Percentiles rank a stretch among this genome's conserved stretches.
phyloP scores from a whole-genome alignment of 2,113 vertebrate genomes.

The Amphilophus citrinellus region DNA sequence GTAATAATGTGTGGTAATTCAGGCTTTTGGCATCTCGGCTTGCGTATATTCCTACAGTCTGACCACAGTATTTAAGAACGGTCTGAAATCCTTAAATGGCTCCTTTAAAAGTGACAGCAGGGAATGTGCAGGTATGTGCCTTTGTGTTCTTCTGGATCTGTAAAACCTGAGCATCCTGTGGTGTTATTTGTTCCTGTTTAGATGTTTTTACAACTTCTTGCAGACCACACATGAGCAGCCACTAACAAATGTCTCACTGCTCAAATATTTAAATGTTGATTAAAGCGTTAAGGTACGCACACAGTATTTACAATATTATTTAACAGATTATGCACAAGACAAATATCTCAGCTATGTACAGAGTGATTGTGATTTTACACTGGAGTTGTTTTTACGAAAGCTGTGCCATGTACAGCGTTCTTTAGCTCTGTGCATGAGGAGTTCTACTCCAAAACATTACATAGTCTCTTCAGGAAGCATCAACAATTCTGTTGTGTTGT shows the following conservation, averaged over 20 bases:
- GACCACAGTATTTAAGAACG: background rate
- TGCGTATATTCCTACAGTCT: background rate
- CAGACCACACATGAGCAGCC: background rate
- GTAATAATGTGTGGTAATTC: background rate
- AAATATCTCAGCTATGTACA: background rate
- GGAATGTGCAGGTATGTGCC: slow-evolving; percentile 32
- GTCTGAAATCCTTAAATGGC: background rate
- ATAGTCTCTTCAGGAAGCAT: background rate
- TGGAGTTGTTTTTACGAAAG: slow-evolving; percentile 43
- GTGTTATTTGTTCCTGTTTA: background rate
- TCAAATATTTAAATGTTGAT: background rate
- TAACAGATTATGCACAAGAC: background rate
- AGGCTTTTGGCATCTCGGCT: background rate
- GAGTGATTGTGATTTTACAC: slow-evolving; percentile 48
- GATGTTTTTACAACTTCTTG: background rate
- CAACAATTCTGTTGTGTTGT: background rate
- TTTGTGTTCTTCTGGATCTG: slow-evolving; percentile 40
- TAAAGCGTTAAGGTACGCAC: background rate
- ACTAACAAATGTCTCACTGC: background rate
- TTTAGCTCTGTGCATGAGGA: slow-evolving; percentile 1
- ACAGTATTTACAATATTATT: slow-evolving; percentile 6
- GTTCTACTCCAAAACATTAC: background rate
- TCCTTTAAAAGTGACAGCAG: slow-evolving; percentile 17
- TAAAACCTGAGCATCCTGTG: background rate
- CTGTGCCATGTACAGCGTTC: slow-evolving; percentile 41